A percentile compares a stretch with the other conserved stretches of the same genome.
These are phyloP conservation scores for Drosophila subquinaria DNA, from an alignment of 2,888 invertebrate genomes.

Conservation along the genomic window DNA sequence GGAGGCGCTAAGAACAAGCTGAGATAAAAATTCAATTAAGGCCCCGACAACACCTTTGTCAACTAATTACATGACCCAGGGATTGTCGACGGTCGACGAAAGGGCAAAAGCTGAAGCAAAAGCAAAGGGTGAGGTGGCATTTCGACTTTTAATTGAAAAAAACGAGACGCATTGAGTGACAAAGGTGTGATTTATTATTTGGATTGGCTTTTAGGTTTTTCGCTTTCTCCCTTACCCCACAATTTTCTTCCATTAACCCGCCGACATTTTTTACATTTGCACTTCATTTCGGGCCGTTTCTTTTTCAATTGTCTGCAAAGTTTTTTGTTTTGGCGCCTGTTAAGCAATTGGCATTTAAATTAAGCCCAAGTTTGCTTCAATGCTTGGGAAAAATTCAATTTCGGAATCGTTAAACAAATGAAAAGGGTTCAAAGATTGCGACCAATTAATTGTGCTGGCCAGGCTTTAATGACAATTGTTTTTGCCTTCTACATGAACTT, in stretches of 20 bases:
- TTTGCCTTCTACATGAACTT: slow-evolving; percentile 1
- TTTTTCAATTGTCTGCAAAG: slow-evolving; percentile 61
- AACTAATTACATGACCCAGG: slow-evolving; percentile 74
- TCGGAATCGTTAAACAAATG: slow-evolving; percentile 41
- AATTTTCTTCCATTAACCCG: slow-evolving; percentile 17
- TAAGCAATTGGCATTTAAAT: slow-evolving; percentile 61
- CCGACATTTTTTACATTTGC: slow-evolving; percentile 44
- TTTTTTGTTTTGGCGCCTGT: slow-evolving; percentile 31
- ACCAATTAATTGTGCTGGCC: slow-evolving; percentile 45
- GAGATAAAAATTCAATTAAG: slow-evolving; percentile 80
- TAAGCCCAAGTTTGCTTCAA: slow-evolving; percentile 49
- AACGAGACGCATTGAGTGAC: slow-evolving; percentile 66
- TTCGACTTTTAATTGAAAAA: slow-evolving; percentile 71
- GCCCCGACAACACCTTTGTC: slow-evolving; percentile 71
- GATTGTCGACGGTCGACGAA: slow-evolving; percentile 55
- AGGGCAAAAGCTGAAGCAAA: slow-evolving; percentile 52
- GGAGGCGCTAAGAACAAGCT: slow-evolving; percentile 38
- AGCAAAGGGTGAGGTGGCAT: slow-evolving; percentile 61
- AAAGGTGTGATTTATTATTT: slow-evolving; percentile 79
- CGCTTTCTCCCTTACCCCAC: not conserved
- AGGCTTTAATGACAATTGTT: slow-evolving; percentile 45
- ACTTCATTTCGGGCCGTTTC: slow-evolving; percentile 53
- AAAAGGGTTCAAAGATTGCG: slow-evolving; percentile 35
- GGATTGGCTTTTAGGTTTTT: slow-evolving; percentile 59
- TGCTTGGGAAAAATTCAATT: slow-evolving; percentile 45